A percentile compares a stretch with the other conserved stretches of the same genome.
These are phyloP conservation scores for Conus canariensis DNA, from an alignment of 2,888 invertebrate genomes.

Conservation along the genomic window DNA sequence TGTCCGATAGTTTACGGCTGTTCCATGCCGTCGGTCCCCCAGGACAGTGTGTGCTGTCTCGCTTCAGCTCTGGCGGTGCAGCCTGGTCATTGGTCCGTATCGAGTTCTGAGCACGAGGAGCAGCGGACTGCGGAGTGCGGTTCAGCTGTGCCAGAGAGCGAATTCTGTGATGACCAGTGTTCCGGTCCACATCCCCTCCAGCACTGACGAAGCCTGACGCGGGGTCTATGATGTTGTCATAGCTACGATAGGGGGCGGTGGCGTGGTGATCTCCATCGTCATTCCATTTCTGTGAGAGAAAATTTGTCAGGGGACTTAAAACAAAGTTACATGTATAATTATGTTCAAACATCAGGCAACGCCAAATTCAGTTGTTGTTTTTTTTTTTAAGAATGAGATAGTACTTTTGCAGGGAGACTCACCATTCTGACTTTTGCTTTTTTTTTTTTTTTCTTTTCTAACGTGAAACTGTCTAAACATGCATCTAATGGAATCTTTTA, in stretches of 20 bases:
- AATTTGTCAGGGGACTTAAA: neutral
- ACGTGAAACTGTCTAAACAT: too few relatives aligned
- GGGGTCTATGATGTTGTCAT: slow-evolving; percentile 76
- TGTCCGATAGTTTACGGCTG: slow-evolving; percentile 70
- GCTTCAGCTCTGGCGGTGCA: slow-evolving; percentile 69
- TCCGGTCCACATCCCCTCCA: slow-evolving; percentile 74
- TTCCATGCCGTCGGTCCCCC: slow-evolving; percentile 75
- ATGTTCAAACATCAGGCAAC: too few relatives aligned
- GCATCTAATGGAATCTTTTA: too few relatives aligned
- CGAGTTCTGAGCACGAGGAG: slow-evolving; percentile 67
- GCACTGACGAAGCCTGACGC: slow-evolving; percentile 76
- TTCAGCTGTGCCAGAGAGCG: slow-evolving; percentile 69
- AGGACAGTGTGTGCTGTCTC: slow-evolving; percentile 69
- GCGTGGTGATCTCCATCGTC: slow-evolving; percentile 73
- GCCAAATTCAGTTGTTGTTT: too few relatives aligned
- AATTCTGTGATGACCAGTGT: slow-evolving; percentile 70
- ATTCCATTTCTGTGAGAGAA: slow-evolving; percentile 69
- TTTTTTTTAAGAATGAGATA: too few relatives aligned
- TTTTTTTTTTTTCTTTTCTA: too few relatives aligned
- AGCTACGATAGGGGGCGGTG: slow-evolving; percentile 70
- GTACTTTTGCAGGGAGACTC: too few relatives aligned
- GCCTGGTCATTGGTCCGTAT: slow-evolving; percentile 60
- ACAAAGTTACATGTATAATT: too few relatives aligned
- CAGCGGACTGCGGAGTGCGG: slow-evolving; percentile 68
- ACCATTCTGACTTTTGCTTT: too few relatives aligned